Base-by-base conservation (phyloP, 2,888 invertebrate genomes). In the Peribatodes rhomboidaria region DNA sequence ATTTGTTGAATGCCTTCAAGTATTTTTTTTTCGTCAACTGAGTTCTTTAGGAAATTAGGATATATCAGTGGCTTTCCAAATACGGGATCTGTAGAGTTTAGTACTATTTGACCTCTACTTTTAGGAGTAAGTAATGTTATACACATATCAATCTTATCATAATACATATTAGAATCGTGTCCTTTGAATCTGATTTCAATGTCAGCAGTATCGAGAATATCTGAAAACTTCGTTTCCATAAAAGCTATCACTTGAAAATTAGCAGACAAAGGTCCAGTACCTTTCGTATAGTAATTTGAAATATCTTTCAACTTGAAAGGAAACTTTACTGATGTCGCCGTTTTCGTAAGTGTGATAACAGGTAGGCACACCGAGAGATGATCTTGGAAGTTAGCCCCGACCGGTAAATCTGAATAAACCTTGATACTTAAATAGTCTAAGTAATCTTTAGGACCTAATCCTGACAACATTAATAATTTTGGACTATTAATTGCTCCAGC, bases 121-220 rank as follows among this genome's bases (percentile, higher is more conserved):
- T 84, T 88, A 7, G 93, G 93, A 4, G 92, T 92, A 46, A 93
- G 66, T n/a, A 93, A 73, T 1, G 92, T 85, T 41, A 89, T 70
- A 62, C 93, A 93, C 73, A 93, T 82, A 60, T 92, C 91, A 33
- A 93, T 87, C 70, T 79, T 87, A 68, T 91, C 87, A 58, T 92
- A 93, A 71, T 92, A 93, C 91, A 93, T 91, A 61, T 92, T 91
- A 13, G 93, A 92, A 61, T 92, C 82, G 50, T 93, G 90, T 7
- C 93, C 93, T 71, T 84, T 87, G 65, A 93, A 93, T 70, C 92
- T 80, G 6, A 92, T 77, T 76, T 93, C 92, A 59, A 93, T 88
- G 59, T 93, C 93, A 20, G 93, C 88, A 6, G 92, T 89, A 41
- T 84, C 84, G 1, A 89, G 67, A 27, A 90, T 85, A 10, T 92